phyloP scores from a whole-genome alignment of 2,113 vertebrate species.

The Elephantulus edwardii region DNA sequence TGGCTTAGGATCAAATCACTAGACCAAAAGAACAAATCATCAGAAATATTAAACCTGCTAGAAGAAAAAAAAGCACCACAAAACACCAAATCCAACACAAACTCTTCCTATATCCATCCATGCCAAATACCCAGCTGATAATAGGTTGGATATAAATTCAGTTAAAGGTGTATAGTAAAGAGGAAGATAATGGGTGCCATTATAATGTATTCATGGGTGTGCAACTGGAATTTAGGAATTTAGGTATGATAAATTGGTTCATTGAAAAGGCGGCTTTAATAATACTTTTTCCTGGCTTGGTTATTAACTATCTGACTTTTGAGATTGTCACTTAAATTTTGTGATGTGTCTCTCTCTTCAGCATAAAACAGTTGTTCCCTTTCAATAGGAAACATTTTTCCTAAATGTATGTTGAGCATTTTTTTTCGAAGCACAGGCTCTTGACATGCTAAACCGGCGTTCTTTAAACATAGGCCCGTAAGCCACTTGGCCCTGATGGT shows the following conservation, averaged over 20 bases:
- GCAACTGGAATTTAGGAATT: slow-evolving; percentile 14
- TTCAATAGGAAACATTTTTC: neutral
- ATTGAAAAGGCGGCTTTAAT: neutral
- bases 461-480: neutral
- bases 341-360: neutral
- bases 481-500: neutral
- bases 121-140: slow-evolving; percentile 37
- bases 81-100: neutral
- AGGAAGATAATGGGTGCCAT: neutral
- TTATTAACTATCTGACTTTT: slow-evolving; percentile 22
- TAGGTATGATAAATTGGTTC: neutral
- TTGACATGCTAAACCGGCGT: slow-evolving; percentile 22
- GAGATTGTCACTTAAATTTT: slow-evolving; percentile 32
- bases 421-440: neutral
- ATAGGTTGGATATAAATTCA: neutral
- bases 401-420: neutral
- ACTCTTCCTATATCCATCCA: neutral
- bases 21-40: neutral
- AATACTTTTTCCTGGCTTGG: neutral
- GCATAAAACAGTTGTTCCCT: neutral
- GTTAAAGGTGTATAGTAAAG: neutral
- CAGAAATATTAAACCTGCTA: slow-evolving; percentile 12
- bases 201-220: neutral
- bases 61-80: neutral
- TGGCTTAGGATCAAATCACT: neutral